Conservation (phyloP, 1,140 invertebrate species). For the Diachasmimorpha longicaudata region DNA sequence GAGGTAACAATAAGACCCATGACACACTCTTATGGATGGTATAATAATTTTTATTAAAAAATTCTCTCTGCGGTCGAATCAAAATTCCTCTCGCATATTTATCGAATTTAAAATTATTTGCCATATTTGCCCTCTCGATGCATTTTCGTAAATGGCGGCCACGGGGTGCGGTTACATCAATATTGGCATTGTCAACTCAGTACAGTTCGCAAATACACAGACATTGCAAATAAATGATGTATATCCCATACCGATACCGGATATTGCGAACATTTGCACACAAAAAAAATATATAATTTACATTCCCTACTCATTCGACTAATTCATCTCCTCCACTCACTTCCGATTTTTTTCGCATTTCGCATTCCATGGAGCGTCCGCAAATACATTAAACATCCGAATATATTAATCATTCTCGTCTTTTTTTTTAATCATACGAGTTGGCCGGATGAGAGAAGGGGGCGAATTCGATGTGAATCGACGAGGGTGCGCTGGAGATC, state of each 20-base stretch:
- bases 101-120: neutral
- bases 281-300: neutral
- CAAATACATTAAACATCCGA: neutral
- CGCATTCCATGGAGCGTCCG: neutral
- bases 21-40: no score
- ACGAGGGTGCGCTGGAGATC: neutral
- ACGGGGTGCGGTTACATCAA: slow-evolving; percentile 16
- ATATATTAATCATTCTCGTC: no score
- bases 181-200: slow-evolving; percentile 12
- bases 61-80: no score
- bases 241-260: neutral
- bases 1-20: no score
- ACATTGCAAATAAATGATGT: neutral
- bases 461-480: neutral
- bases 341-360: neutral
- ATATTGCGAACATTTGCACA: neutral
- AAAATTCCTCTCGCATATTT: neutral
- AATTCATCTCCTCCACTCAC: neutral
- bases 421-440: no score
- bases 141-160: slow-evolving; percentile 1
- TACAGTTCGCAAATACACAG: neutral
- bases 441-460: neutral
- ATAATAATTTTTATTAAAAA: no score
- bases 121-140: neutral
- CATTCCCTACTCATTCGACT: neutral